A percentile compares a stretch with the other conserved stretches of the same genome.
Conservation (phyloP, 2,113 vertebrate genomes). For the Vicugna pacos region DNA sequence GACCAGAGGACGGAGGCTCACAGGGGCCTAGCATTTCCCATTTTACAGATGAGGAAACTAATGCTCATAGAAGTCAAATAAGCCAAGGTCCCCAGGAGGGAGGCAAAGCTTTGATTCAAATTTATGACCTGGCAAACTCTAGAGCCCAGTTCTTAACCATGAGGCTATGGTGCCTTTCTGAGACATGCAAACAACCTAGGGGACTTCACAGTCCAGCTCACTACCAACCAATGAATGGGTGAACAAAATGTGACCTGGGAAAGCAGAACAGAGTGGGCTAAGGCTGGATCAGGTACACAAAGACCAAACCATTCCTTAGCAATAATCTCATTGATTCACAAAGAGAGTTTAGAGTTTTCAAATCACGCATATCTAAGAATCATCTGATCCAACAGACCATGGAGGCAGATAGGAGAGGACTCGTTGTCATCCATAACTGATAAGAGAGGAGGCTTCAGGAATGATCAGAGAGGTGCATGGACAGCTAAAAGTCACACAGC, state of each 20-base stretch:
- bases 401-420: not conserved
- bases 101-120: not conserved
- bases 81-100: not conserved
- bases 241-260: not conserved
- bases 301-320: not conserved
- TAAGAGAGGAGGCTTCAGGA: not conserved
- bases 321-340: not conserved
- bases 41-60: not conserved
- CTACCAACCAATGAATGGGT: not conserved
- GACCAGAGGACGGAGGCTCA: too few species aligned
- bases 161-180: not conserved
- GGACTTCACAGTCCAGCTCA: not conserved
- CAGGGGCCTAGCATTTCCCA: too few species aligned
- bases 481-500: constrained; percentile 40
- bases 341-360: not conserved
- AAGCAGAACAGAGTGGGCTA: not conserved
- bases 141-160: not conserved
- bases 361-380: not conserved
- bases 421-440: not conserved
- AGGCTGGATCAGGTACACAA: not conserved
- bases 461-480: not conserved
- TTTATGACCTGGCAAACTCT: not conserved
- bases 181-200: not conserved
- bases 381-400: not conserved
- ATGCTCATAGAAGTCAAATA: not conserved